Percentiles rank a stretch among this genome's conserved stretches.
Evolutionary conservation across 1,140 invertebrate species (phyloP).

Genomic region (Tetramorium parvispinum): DNA sequence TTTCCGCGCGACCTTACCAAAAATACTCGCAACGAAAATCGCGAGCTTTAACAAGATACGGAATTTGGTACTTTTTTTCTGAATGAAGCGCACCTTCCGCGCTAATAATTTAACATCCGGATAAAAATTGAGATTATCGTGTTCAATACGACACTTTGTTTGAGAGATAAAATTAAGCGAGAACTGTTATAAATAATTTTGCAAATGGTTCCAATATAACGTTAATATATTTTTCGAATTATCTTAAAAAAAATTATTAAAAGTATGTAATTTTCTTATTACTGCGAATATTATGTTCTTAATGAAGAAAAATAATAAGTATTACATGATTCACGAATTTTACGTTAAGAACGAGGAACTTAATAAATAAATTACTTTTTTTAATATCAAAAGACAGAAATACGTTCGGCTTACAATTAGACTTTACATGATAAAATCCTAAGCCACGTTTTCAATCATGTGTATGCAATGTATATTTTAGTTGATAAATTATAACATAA

Average conservation of each 20-base stretch:
- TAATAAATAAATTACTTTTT: neutral
- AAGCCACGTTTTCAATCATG: neutral
- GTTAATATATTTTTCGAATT: neutral
- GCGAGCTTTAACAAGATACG: slow-evolving; percentile 53
- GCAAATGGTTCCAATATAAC: neutral
- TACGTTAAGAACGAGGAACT: neutral
- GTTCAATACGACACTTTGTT: neutral
- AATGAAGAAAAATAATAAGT: neutral
- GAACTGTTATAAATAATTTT: neutral
- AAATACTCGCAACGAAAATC: slow-evolving; percentile 55
- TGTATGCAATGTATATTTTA: neutral
- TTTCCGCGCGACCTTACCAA: slow-evolving; percentile 40
- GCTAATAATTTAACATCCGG: neutral
- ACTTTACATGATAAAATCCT: neutral
- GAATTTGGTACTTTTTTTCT: slow-evolving; percentile 22
- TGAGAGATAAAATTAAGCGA: neutral
- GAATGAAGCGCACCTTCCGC: neutral
- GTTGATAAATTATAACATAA: neutral
- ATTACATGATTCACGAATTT: neutral
- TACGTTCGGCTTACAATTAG: neutral
- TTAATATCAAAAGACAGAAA: neutral
- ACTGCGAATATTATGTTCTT: neutral
- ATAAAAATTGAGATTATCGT: neutral
- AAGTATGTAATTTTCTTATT: neutral
- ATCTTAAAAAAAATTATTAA: neutral